Evolutionary conservation across 2,797 vertebrate genomes (phyloP), one percentile per base, ranked within the genome.

Genomic region (Steatocranus sp.): DNA sequence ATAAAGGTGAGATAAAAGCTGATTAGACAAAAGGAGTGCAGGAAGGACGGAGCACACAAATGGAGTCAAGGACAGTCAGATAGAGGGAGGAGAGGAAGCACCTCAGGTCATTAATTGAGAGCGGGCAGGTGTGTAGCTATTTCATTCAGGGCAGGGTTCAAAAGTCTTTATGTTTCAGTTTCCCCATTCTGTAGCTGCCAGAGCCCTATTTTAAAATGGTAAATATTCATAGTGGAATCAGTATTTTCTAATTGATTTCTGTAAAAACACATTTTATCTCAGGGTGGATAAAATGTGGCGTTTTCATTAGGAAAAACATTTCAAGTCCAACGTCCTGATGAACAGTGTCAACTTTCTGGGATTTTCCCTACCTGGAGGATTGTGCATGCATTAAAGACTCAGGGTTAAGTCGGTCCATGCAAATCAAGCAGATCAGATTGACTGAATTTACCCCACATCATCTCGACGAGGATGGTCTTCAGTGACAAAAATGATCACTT

Each of bases 11-110:
- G 36, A 48, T 58, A 78, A 74, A 38, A 8, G 50, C 25, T 50
- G 14, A 61, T 54, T 32, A 32, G 17, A 76, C 48, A 76, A 49
- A 36, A 86, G 86, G 54, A 79, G 50, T 74, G 58, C 20, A 75
- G 70, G 66, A 83, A 80, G 68, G 70, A 58, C 56, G 81, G 27
- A 41, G 68, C 15, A 17, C 53, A 56, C 17, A 66, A 30, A 51
- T n/a, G 11, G 18, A 90, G 76, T 86, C 84, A 86, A 88, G 89
- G 91, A 58, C 81, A 88, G 81, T 83, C 32, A 51, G 70, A 14
- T 25, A 34, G 25, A 79, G 82, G 86, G 75, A 82, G 88, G 79
- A 80, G 74, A 84, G 81, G 84, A 92, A 90, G 76, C 70, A 11
- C 53, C 66, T 48, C 4, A 46, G 36, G 48, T 12, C 75, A 79